Evolutionary conservation across 2,797 vertebrate species (phyloP).

Genomic region (Poliocrania exsul): DNA sequence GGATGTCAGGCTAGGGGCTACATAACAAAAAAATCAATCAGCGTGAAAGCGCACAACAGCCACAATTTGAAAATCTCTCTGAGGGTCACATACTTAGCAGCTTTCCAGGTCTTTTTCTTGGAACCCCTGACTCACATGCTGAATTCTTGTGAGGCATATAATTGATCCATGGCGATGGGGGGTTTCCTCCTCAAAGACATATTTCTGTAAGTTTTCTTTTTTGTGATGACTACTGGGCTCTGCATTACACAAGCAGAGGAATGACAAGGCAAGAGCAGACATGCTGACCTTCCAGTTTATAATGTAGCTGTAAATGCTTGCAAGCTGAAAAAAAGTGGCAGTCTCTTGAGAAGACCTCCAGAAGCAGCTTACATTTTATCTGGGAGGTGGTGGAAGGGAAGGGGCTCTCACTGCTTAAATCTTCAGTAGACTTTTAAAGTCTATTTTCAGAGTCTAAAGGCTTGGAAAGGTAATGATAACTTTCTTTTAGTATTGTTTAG

Average conservation of each 20-base stretch:
- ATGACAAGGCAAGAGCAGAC: slow-evolving; percentile 25
- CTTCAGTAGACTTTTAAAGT: background rate
- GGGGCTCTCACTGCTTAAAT: background rate
- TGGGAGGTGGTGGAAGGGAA: background rate
- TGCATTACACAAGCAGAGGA: background rate
- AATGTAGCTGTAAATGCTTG: background rate
- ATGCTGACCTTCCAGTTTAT: background rate
- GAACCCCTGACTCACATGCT: background rate
- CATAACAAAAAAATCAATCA: background rate
- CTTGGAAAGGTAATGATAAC: background rate
- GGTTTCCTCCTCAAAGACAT: background rate
- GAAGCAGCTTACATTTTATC: background rate
- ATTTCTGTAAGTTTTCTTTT: background rate
- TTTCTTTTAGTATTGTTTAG: background rate
- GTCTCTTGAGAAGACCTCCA: background rate
- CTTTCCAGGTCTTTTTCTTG: background rate
- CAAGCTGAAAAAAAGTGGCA: background rate
- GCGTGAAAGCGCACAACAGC: background rate
- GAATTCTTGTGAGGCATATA: background rate
- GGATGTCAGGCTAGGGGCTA: background rate
- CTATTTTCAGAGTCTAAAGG: background rate
- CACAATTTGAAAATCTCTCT: background rate
- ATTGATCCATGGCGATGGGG: accelerated
- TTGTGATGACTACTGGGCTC: background rate
- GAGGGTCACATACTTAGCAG: background rate